Evolutionary conservation across 2,888 invertebrate species (phyloP).

Genomic region (Geophilus truncorum): DNA sequence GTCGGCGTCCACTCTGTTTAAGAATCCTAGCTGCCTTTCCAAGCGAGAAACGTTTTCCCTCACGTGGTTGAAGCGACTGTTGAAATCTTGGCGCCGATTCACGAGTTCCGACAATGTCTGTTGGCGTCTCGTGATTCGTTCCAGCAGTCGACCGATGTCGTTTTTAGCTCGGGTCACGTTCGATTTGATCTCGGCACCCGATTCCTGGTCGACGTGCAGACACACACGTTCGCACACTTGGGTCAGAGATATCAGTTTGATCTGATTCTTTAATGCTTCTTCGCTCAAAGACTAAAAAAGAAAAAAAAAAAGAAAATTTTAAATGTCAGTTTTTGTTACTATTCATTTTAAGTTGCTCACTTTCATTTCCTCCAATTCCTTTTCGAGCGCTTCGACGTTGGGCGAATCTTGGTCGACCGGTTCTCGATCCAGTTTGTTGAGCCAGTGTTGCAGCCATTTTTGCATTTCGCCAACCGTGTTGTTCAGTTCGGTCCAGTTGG

Average conservation of each 20-base stretch:
- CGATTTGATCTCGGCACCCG: slow-evolving; percentile 64
- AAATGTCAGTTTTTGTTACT: too few relatives aligned
- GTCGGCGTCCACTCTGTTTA: slow-evolving; percentile 74
- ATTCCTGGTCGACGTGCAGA: slow-evolving; percentile 71
- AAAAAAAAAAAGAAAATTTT: slow-evolving; percentile 23
- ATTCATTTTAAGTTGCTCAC: too few relatives aligned
- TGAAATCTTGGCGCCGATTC: slow-evolving; percentile 66
- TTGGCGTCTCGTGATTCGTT: slow-evolving; percentile 67
- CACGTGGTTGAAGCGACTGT: slow-evolving; percentile 70
- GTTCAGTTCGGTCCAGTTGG: slow-evolving; percentile 77
- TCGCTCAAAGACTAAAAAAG: slow-evolving; percentile 57
- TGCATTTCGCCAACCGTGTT: slow-evolving; percentile 68
- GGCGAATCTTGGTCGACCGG: slow-evolving; percentile 53
- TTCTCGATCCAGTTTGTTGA: slow-evolving; percentile 41
- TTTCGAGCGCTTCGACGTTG: slow-evolving; percentile 57
- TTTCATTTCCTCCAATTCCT: slow-evolving; percentile 68
- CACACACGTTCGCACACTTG: slow-evolving; percentile 74
- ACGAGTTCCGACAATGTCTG: slow-evolving; percentile 76
- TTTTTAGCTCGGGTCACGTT: slow-evolving; percentile 68
- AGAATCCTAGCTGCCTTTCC: slow-evolving; percentile 64
- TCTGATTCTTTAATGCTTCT: slow-evolving; percentile 78
- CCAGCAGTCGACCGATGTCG: slow-evolving; percentile 68
- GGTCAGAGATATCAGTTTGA: slow-evolving; percentile 70
- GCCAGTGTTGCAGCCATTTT: slow-evolving; percentile 56
- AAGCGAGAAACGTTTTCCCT: slow-evolving; percentile 73